These are phyloP conservation scores for Salvelinus sp. DNA, from an alignment of 2,113 vertebrate genomes.

Conservation along the genomic window DNA sequence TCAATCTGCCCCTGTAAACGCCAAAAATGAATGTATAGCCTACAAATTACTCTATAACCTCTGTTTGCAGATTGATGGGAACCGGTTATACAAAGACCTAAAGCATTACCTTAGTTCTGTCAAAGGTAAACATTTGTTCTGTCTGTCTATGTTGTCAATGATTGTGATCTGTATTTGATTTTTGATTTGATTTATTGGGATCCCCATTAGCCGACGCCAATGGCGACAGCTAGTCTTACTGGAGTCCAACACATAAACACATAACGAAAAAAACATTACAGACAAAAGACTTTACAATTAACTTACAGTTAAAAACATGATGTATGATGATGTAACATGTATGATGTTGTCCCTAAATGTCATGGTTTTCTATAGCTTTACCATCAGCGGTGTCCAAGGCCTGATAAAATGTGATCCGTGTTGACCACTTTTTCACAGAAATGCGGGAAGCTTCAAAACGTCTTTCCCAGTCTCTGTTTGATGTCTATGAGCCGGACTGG, in stretches of 20 bases:
- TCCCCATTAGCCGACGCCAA: too few relatives aligned
- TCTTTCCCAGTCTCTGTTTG: slow-evolving; percentile 86
- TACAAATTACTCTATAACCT: neutral
- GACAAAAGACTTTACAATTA: too few relatives aligned
- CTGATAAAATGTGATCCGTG: neutral
- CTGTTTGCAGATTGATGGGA: slow-evolving; percentile 81
- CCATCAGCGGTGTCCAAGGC: neutral
- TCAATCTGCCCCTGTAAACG: neutral
- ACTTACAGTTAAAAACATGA: too few relatives aligned
- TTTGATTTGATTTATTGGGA: too few relatives aligned
- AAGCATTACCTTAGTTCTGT: slow-evolving; percentile 84
- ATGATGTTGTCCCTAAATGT: neutral
- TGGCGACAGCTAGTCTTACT: too few relatives aligned
- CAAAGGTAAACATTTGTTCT: slow-evolving; percentile 76
- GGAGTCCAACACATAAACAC: too few relatives aligned
- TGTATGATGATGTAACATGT: too few relatives aligned
- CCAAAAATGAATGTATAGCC: neutral
- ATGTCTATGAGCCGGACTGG: slow-evolving; percentile 85
- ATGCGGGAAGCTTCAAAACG: slow-evolving; percentile 90
- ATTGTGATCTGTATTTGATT: neutral
- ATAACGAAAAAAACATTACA: too few relatives aligned
- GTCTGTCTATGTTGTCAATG: slow-evolving; percentile 13
- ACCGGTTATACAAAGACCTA: slow-evolving; percentile 86
- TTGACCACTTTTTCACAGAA: slow-evolving; percentile 64
- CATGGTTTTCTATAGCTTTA: neutral